Conservation (phyloP, 1,140 invertebrate genomes). For the Drosophila lowei region DNA sequence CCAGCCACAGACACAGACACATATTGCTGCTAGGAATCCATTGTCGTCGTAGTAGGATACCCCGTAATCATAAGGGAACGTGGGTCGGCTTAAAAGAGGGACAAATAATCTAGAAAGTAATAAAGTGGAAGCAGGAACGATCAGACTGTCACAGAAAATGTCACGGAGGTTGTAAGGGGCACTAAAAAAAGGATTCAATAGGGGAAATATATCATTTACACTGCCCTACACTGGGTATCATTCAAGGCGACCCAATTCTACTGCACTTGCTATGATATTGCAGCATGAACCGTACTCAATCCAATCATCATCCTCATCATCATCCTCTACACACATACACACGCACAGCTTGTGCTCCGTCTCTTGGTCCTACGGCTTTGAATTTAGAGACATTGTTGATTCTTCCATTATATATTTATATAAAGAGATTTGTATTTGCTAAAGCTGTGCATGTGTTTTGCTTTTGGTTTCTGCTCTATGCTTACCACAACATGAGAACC, state of each 20-base stretch:
- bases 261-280: background rate
- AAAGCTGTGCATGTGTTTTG: constrained; percentile 42
- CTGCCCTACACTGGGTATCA: background rate
- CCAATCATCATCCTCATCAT: constrained; percentile 9
- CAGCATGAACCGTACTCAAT: constrained; percentile 2
- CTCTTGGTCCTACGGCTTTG: constrained; percentile 26
- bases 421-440: constrained; percentile 29
- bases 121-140: too few species aligned
- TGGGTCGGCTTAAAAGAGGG: background rate
- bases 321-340: constrained; percentile 8
- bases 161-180: too few species aligned
- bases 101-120: too few species aligned
- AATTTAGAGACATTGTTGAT: constrained; percentile 45
- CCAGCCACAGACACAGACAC: constrained; percentile 6
- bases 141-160: too few species aligned
- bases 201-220: background rate
- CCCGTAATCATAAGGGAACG: background rate
- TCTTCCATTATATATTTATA: constrained; percentile 50
- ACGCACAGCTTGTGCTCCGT: background rate
- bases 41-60: constrained; percentile 28
- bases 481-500: constrained; percentile 3
- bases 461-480: constrained; percentile 18
- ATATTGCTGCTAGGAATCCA: constrained; percentile 3
- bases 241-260: background rate
- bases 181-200: background rate